phyloP scores from a whole-genome alignment of 2,797 vertebrate species.

The Eidolon dupreanum region DNA sequence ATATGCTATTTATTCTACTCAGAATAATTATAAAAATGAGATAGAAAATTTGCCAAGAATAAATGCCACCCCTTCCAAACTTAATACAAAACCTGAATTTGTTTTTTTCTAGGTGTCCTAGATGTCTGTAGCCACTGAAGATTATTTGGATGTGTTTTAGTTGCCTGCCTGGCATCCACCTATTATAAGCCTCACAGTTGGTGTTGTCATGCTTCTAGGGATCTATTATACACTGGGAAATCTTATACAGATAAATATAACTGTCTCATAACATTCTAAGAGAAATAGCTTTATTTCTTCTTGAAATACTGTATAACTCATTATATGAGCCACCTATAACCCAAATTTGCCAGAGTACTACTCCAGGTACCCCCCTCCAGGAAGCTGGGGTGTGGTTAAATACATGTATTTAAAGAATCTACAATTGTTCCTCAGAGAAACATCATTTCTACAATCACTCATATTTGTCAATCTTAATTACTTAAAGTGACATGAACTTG shows the following conservation, averaged over 20 bases:
- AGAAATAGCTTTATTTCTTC: not conserved
- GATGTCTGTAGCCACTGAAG: conserved; percentile 86
- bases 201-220: conserved; percentile 93
- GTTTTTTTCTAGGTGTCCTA: not conserved
- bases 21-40: not conserved
- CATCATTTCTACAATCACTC: not conserved
- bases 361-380: not conserved
- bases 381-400: not conserved
- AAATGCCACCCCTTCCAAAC: not conserved
- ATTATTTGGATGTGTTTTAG: conserved; percentile 92
- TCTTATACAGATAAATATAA: conserved; percentile 66
- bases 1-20: conserved; percentile 20
- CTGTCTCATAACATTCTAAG: not conserved
- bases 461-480: conserved; percentile 91
- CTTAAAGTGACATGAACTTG: conserved; percentile 88
- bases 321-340: not conserved
- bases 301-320: not conserved
- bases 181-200: conserved; percentile 91
- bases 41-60: conserved; percentile 19
- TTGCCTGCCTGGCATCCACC: conserved; percentile 92
- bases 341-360: not conserved
- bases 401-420: not conserved
- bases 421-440: not conserved
- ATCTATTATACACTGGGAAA: conserved; percentile 93
- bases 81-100: not conserved